A percentile compares a stretch with the other conserved stretches of the same genome.
Evolutionary conservation across 2,888 invertebrate species (phyloP).

Genomic region (Clistopyga incitator): DNA sequence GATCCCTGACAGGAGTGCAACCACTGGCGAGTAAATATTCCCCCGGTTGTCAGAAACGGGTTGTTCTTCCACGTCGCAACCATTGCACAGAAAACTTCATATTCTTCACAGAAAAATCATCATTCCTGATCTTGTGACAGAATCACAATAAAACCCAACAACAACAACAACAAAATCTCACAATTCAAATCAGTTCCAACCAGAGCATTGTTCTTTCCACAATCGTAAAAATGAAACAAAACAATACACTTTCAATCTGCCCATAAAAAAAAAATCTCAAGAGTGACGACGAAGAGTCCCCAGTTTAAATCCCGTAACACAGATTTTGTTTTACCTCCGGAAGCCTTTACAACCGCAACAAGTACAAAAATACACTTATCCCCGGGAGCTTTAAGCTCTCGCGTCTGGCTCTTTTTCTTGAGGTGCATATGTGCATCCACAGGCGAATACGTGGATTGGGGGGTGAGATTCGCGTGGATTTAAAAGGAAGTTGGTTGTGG

Average conservation of each 20-base stretch:
- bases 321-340: not conserved
- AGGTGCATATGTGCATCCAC: not conserved
- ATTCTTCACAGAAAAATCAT: too few species aligned
- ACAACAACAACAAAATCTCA: not conserved
- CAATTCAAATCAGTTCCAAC: too few species aligned
- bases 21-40: conserved; percentile 5
- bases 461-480: conserved; percentile 52
- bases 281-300: not conserved
- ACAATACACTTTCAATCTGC: not conserved
- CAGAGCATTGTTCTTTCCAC: not conserved
- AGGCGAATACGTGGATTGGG: conserved; percentile 14
- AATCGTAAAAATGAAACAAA: not conserved
- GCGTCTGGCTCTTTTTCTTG: not conserved
- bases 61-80: conserved; percentile 33
- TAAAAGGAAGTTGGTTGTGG: conserved; percentile 43
- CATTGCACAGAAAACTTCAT: too few species aligned
- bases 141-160: not conserved
- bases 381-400: not conserved
- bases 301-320: not conserved
- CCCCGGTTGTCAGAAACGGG: conserved; percentile 15
- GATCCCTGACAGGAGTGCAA: conserved; percentile 20
- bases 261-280: not conserved
- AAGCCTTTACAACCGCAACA: not conserved
- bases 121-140: not conserved
- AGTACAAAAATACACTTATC: conserved; percentile 12